Conservation (phyloP, 1,140 invertebrate genomes). For the Drosophila micromelanica region DNA sequence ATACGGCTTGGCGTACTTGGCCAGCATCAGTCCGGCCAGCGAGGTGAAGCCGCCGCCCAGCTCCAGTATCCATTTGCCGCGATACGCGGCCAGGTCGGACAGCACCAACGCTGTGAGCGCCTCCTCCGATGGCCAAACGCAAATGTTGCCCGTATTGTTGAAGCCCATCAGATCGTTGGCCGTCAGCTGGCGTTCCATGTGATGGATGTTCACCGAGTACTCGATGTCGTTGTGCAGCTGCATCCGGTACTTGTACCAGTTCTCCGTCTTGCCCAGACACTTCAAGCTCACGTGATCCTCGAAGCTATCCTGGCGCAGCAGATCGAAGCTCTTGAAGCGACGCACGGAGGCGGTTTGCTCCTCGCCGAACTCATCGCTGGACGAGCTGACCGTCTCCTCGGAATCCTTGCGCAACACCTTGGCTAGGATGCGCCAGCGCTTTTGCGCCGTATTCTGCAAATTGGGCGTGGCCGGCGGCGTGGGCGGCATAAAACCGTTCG, state of each 20-base stretch:
- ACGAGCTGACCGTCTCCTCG: constrained; percentile 74
- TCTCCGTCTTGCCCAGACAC: constrained; percentile 77
- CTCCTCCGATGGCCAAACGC: constrained; percentile 96
- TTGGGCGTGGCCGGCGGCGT: constrained; percentile 77
- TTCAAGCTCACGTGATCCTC: constrained; percentile 76
- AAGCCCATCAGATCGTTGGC: constrained; percentile 91
- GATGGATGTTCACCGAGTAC: constrained; percentile 86
- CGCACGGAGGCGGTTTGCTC: constrained; percentile 78
- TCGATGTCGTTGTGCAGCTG: constrained; percentile 77
- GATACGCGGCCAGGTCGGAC: constrained; percentile 88
- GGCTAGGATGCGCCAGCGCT: constrained; percentile 89
- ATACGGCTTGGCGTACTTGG: constrained; percentile 87
- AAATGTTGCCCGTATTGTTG: constrained; percentile 96
- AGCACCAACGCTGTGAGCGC: constrained; percentile 91
- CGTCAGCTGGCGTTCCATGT: constrained; percentile 87
- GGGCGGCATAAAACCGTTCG: constrained; percentile 65
- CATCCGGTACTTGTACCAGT: constrained; percentile 87
- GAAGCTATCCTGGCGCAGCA: constrained; percentile 80
- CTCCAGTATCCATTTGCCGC: constrained; percentile 89
- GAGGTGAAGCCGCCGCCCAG: constrained; percentile 95
- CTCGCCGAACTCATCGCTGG: constrained; percentile 71
- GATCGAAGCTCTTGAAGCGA: constrained; percentile 81
- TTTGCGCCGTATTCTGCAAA: constrained; percentile 85
- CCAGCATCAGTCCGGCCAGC: constrained; percentile 90
- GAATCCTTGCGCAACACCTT: constrained; percentile 87